Conservation (phyloP, 1,140 invertebrate species). For the Leptinotarsa texana region DNA sequence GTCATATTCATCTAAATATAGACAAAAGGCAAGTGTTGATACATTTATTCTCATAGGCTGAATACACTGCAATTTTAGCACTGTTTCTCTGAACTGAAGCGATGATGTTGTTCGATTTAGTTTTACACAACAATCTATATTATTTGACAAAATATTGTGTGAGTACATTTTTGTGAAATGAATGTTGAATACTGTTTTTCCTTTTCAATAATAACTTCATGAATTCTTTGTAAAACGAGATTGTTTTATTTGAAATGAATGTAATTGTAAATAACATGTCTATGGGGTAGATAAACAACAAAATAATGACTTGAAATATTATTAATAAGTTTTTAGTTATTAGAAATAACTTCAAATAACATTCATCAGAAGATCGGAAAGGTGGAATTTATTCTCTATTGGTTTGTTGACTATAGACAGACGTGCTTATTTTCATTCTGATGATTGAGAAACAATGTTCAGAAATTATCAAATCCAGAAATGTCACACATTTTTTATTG, state of each 20-base stretch:
- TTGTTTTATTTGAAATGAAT: not conserved
- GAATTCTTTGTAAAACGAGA: not conserved
- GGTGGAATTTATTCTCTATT: too few relatives aligned
- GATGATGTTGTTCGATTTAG: constrained; percentile 24
- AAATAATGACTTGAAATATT: too few relatives aligned
- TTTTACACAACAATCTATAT: constrained; percentile 19
- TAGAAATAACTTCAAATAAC: too few relatives aligned
- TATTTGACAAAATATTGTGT: constrained; percentile 26
- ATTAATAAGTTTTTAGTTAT: too few relatives aligned
- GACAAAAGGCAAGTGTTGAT: not conserved
- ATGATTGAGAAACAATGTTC: too few relatives aligned
- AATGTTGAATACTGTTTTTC: not conserved
- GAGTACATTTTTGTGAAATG: constrained; percentile 9
- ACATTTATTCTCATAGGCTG: not conserved
- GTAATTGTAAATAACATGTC: not conserved
- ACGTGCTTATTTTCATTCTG: too few relatives aligned
- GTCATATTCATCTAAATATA: not conserved
- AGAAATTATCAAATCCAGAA: too few relatives aligned
- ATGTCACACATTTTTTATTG: too few relatives aligned
- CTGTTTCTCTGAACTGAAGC: not conserved
- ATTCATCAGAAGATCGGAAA: too few relatives aligned
- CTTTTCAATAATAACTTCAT: not conserved
- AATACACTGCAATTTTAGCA: not conserved
- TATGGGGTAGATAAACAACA: too few relatives aligned
- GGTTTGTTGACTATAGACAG: too few relatives aligned